Percentiles rank a stretch among this genome's conserved stretches.
Conservation (phyloP, 1,140 invertebrate species). For the Telenomus remus region DNA sequence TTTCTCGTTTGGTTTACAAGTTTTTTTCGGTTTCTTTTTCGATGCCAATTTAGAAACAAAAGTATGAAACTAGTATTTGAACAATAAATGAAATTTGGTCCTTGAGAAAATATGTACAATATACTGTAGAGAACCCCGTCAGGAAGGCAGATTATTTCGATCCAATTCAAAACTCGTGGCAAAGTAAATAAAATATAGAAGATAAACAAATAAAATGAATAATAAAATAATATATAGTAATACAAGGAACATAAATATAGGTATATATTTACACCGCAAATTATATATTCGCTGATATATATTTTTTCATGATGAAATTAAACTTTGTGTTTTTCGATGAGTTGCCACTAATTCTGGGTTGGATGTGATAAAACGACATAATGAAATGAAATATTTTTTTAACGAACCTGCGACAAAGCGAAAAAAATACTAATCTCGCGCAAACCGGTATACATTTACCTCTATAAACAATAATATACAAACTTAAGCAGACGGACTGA, state of each 20-base stretch:
- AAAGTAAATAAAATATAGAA: constrained; percentile 5
- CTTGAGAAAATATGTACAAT: constrained; percentile 29
- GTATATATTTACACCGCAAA: constrained; percentile 26
- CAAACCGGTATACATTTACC: too few species aligned
- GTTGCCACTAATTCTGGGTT: constrained; percentile 42
- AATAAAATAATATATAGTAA: constrained; percentile 13
- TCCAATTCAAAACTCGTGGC: constrained; percentile 32
- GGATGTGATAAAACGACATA: constrained; percentile 23
- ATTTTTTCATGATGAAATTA: constrained; percentile 38
- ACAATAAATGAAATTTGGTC: constrained; percentile 9
- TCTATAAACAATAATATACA: constrained; percentile 20
- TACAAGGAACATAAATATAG: constrained; percentile 6
- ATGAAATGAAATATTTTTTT: constrained; percentile 42
- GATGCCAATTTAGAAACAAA: too few species aligned
- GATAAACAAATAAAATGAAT: too few species aligned
- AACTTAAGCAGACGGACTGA: constrained; percentile 51
- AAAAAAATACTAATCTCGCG: constrained; percentile 20
- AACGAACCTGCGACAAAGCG: constrained; percentile 11
- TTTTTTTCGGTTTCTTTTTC: constrained; percentile 6
- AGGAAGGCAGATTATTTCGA: constrained; percentile 25
- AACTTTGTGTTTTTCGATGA: constrained; percentile 11
- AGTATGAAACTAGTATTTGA: too few species aligned
- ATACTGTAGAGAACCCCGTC: constrained; percentile 21
- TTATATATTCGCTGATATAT: constrained; percentile 33
- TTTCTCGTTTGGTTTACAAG: too few species aligned